Base-by-base conservation (phyloP, 1,140 invertebrate species). In the Drosophila nannoptera region DNA sequence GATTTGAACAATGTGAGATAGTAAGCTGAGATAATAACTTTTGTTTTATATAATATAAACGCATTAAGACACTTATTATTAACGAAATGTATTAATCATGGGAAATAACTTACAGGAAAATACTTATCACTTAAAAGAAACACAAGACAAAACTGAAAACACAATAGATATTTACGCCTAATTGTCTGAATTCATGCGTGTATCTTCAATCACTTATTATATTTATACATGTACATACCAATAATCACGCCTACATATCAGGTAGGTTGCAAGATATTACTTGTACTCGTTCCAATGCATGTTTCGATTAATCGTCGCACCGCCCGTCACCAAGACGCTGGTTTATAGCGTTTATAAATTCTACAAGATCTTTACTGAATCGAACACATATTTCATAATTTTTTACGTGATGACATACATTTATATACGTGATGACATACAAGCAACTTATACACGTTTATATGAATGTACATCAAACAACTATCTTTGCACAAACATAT, bases 401-500 rank as follows among this genome's bases (percentile, higher is more conserved):
- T 40, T 61, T 14, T 12, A 14, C n/a, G n/a, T n/a, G n/a, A n/a
- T n/a, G 9, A 42, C 12, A 7, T 14, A 16, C 12, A 61, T 48
- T 68, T 54, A n/a, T 38, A 12, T 53, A 22, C 33, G 29, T 32
- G 42, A 46, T 36, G n/a, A 40, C 43, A 40, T 12, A 33, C 16
- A 49, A 31, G 22, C 46, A 6, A 32, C 22, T 11, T 42, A 43
- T 53, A 16, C 9, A 63, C 38, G 36, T 22, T 46, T 56, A 8
- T 43, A 35, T 35, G 55, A 22, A 36, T 58, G 35, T 62, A 56
- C 65, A 46, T 58, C 65, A 72, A 72, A 72, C 69, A 71, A 73
- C 59, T 73, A 65, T 70, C 53, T 52, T 33, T 60, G 42, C 16
- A 66, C 35, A 42, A 33, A 50, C 43, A 52, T 12, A 67, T 22